These are phyloP conservation scores for Proterorhinus semilunaris DNA, from an alignment of 2,113 vertebrate species.

Conservation along the genomic window DNA sequence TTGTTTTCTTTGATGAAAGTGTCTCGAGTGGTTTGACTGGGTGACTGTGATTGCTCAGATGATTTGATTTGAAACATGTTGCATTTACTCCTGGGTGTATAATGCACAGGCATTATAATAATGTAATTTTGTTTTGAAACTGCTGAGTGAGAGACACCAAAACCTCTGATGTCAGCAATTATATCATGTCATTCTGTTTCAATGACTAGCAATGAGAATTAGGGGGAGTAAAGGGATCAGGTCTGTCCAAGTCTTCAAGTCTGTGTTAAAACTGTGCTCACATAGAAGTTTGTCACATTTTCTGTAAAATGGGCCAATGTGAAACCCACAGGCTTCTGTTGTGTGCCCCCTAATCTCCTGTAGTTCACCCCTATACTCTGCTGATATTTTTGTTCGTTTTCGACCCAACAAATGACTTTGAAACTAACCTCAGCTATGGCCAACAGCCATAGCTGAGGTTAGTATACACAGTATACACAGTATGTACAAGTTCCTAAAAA, in stretches of 20 bases:
- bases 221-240: background rate
- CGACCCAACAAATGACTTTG: slow-evolving; percentile 55
- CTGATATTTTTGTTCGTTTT: slow-evolving; percentile 43
- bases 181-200: slow-evolving; percentile 1
- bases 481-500: background rate
- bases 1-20: slow-evolving; percentile 2
- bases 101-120: background rate
- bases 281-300: background rate
- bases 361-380: slow-evolving; percentile 17
- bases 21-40: background rate
- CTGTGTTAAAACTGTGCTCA: slow-evolving; percentile 17
- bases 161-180: slow-evolving; percentile 15
- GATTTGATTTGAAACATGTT: slow-evolving; percentile 21
- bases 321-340: slow-evolving; percentile 7
- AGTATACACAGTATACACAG: no score
- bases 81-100: background rate
- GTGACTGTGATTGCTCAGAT: background rate
- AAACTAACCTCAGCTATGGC: slow-evolving; percentile 22
- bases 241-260: slow-evolving; percentile 18
- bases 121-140: slow-evolving; percentile 19
- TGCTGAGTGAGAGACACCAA: slow-evolving; percentile 13
- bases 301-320: slow-evolving; percentile 24
- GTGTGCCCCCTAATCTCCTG: background rate
- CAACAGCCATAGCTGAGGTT: slow-evolving; percentile 24
- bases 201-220: slow-evolving; percentile 4